Conservation (phyloP, 2,113 vertebrate genomes). For the Campylomormyrus tamandua region DNA sequence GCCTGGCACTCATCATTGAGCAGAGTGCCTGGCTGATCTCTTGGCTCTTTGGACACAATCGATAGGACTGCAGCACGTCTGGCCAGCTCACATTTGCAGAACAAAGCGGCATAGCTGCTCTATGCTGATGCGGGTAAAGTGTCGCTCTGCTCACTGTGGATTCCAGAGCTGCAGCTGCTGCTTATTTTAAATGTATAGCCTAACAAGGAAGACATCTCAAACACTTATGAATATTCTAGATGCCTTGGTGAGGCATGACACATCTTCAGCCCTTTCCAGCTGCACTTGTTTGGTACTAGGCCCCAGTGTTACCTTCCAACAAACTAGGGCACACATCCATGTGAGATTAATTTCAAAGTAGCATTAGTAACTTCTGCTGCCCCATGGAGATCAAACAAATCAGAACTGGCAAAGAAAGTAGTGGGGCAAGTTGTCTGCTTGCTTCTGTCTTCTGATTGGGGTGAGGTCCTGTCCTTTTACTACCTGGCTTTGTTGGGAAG, state of each 20-base stretch:
- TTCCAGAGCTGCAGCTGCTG: not conserved
- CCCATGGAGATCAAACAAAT: not conserved
- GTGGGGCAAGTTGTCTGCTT: not conserved
- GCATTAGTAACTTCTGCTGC: not conserved
- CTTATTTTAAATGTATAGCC: constrained; percentile 1
- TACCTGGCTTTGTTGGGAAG: constrained; percentile 14
- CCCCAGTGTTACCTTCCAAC: not conserved
- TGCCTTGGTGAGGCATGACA: not conserved
- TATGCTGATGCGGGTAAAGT: not conserved
- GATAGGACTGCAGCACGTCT: not conserved
- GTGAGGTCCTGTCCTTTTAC: constrained; percentile 4
- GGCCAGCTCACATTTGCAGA: not conserved
- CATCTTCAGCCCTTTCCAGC: not conserved
- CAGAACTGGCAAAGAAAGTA: not conserved
- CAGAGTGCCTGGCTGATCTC: not conserved
- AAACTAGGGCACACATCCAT: not conserved
- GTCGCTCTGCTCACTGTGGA: not conserved
- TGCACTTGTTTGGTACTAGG: not conserved
- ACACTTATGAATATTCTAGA: not conserved
- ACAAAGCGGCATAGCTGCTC: not conserved
- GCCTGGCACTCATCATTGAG: not conserved
- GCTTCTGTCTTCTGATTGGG: not conserved
- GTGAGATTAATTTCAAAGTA: not conserved
- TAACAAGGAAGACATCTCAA: not conserved
- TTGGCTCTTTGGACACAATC: not conserved